These are phyloP conservation scores for Heloderma charlesbogerti DNA, from an alignment of 2,113 vertebrate genomes.

Conservation along the genomic window DNA sequence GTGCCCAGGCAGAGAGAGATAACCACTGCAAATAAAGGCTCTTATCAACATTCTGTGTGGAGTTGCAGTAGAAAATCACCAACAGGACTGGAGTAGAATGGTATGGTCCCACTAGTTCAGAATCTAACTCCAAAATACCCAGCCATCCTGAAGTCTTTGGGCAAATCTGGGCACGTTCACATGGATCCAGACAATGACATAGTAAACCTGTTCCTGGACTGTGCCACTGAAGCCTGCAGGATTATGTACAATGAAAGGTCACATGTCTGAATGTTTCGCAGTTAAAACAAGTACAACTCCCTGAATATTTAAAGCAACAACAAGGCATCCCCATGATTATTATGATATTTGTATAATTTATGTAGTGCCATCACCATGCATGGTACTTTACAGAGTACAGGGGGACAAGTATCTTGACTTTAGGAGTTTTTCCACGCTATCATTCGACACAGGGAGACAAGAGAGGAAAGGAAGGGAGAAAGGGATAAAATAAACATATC, in stretches of 20 bases:
- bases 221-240: not conserved
- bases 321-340: too few species aligned
- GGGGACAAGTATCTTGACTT: not conserved
- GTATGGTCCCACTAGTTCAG: not conserved
- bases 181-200: too few species aligned
- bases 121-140: not conserved
- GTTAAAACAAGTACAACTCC: not conserved
- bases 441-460: not conserved
- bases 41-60: not conserved
- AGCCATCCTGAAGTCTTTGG: too few species aligned
- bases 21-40: constrained; percentile 10
- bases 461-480: not conserved
- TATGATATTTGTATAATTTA: too few species aligned
- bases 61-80: not conserved
- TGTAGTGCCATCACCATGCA: not conserved
- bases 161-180: not conserved
- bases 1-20: constrained; percentile 70
- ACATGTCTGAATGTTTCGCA: not conserved
- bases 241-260: not conserved
- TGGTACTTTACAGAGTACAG: not conserved
- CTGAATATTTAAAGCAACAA: not conserved
- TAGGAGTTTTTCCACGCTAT: not conserved
- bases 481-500: too few species aligned
- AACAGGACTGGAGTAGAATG: not conserved
- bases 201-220: not conserved